Evolutionary conservation across 2,113 vertebrate species (phyloP).

Genomic region (Phasianus colchicus): DNA sequence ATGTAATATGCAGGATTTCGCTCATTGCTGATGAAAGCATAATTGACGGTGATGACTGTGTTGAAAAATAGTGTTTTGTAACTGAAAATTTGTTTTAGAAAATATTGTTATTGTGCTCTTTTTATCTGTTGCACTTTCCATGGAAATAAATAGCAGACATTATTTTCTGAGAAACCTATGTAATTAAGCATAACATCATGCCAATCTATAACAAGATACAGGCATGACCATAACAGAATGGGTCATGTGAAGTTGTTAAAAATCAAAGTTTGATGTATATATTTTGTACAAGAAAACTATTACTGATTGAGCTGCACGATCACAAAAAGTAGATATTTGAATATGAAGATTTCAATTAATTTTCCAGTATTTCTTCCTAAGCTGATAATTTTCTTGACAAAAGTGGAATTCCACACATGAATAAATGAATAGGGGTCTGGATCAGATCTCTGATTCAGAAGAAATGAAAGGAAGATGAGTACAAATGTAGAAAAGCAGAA

Average conservation of each 20-base stretch:
- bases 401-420: not conserved
- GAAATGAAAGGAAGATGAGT: not conserved
- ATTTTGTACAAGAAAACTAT: not conserved
- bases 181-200: not conserved
- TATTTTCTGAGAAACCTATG: not conserved
- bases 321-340: not conserved
- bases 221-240: not conserved
- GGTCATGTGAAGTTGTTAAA: not conserved
- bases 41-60: not conserved
- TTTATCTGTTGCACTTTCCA: not conserved
- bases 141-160: not conserved
- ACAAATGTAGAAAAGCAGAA: not conserved
- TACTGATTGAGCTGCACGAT: not conserved
- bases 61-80: not conserved
- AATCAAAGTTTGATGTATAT: not conserved
- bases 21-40: not conserved
- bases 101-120: not conserved
- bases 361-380: not conserved
- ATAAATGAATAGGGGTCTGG: rapidly evolving
- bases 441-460: not conserved
- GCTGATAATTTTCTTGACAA: not conserved
- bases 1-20: not conserved
- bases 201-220: not conserved
- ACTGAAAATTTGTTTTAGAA: not conserved
- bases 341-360: not conserved